These are phyloP conservation scores for Monopterus albus DNA, from an alignment of 2,113 vertebrate species.

Conservation along the genomic window DNA sequence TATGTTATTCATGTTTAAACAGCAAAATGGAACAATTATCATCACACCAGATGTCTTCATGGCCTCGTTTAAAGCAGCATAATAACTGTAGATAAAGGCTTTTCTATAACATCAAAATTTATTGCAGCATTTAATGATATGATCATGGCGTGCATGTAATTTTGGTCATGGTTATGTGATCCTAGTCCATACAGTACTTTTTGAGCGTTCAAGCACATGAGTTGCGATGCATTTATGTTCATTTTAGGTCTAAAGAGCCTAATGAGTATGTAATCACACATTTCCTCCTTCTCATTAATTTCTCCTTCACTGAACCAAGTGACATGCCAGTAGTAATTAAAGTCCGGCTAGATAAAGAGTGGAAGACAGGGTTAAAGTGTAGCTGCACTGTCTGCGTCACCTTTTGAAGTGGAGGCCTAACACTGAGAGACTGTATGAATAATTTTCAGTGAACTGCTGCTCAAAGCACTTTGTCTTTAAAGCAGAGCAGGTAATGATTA, in stretches of 20 bases:
- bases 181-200: conserved; percentile 2
- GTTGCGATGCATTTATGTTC: conserved; percentile 13
- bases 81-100: conserved; percentile 30
- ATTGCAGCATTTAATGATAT: neutral
- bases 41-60: conserved; percentile 6
- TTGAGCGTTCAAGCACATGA: neutral
- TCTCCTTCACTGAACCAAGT: conserved; percentile 20
- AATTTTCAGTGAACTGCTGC: conserved; percentile 32
- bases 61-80: conserved; percentile 3
- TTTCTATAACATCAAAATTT: conserved; percentile 17
- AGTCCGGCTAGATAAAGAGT: conserved; percentile 48
- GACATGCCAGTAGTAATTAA: conserved; percentile 55
- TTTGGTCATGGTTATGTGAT: conserved; percentile 5
- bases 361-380: conserved; percentile 40
- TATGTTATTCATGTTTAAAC: conserved; percentile 2
- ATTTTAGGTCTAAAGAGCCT: conserved; percentile 35
- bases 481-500: conserved; percentile 21
- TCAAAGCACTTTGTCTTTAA: conserved; percentile 34
- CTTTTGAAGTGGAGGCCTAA: conserved; percentile 30
- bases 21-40: conserved; percentile 20
- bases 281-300: conserved; percentile 52
- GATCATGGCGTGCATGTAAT: neutral
- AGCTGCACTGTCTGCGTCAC: conserved; percentile 12
- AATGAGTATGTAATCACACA: conserved; percentile 55
- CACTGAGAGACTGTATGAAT: conserved; percentile 12